These are phyloP conservation scores for Pseudois nayaur DNA, from an alignment of 2,113 vertebrate species.

Conservation along the genomic window DNA sequence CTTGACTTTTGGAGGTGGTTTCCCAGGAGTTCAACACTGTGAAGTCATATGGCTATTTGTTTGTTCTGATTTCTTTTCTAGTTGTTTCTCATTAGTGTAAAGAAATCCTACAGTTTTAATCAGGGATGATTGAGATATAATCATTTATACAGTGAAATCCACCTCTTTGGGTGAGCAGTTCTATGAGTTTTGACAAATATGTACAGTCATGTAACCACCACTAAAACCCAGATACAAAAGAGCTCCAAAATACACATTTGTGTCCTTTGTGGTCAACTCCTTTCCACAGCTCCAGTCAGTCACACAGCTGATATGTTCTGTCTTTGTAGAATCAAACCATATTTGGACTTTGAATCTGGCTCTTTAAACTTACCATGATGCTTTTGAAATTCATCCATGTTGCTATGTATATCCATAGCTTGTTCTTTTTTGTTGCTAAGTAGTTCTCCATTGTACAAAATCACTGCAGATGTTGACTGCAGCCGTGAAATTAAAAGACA, in stretches of 20 bases:
- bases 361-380: neutral
- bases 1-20: neutral
- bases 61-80: neutral
- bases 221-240: neutral
- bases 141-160: neutral
- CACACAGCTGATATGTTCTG: neutral
- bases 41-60: neutral
- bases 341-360: neutral
- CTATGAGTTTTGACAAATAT: neutral
- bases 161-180: neutral
- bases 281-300: neutral
- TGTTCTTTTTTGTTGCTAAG: neutral
- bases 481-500: neutral
- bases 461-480: neutral
- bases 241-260: neutral
- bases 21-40: neutral
- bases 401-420: neutral
- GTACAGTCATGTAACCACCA: neutral
- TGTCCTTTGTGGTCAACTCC: neutral
- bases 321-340: neutral
- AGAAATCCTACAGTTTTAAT: neutral
- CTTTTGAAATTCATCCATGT: neutral
- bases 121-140: neutral
- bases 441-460: neutral
- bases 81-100: neutral